A percentile compares a stretch with the other conserved stretches of the same genome.
Conservation (phyloP, 2,888 invertebrate species). For the Metallyticus violacea region DNA sequence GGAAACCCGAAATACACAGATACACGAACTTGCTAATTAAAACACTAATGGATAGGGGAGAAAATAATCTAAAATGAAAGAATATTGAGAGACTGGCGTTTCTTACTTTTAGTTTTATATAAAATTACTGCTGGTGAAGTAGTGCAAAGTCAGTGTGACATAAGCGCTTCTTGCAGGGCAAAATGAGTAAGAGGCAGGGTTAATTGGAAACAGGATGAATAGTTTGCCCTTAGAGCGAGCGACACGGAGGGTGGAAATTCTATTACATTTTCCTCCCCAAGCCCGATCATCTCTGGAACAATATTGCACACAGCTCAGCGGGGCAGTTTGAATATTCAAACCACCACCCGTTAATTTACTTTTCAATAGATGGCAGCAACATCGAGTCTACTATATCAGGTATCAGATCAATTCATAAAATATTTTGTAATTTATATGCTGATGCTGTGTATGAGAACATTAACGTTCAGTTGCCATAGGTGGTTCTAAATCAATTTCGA, state of each 20-base stretch:
- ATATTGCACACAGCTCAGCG: background rate
- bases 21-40: no score
- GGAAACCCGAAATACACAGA: no score
- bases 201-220: slow-evolving; percentile 9
- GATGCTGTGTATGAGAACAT: background rate
- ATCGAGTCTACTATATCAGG: background rate
- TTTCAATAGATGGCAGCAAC: background rate
- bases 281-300: background rate
- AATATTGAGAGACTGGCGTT: no score
- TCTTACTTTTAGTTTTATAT: no score
- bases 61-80: no score
- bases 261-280: background rate
- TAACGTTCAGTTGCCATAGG: background rate
- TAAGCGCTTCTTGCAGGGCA: background rate
- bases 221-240: background rate
- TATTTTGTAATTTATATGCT: background rate
- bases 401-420: background rate
- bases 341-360: background rate
- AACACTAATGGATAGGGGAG: no score
- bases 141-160: no score
- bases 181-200: background rate
- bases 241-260: background rate
- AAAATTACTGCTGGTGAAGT: no score
- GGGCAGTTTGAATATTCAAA: background rate
- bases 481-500: background rate